These are phyloP conservation scores for Cheilosia vernalis DNA, from an alignment of 2,888 invertebrate species.

Conservation along the genomic window DNA sequence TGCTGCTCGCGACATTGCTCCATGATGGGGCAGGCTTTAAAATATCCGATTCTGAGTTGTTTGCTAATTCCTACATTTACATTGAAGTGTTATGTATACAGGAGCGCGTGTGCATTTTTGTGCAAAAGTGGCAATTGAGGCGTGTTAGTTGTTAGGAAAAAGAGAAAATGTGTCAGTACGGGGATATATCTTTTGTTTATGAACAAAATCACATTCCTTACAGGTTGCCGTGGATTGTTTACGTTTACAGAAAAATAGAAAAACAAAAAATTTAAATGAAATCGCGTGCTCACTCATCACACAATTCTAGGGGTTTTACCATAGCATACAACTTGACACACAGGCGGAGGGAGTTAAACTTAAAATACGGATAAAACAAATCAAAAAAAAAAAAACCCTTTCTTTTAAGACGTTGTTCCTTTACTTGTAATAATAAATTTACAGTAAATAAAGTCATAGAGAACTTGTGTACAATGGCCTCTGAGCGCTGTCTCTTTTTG, in stretches of 20 bases:
- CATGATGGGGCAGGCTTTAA: slow-evolving; percentile 86
- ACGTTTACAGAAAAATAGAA: slow-evolving; percentile 2
- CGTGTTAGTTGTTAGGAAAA: slow-evolving; percentile 30
- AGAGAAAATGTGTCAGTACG: slow-evolving; percentile 53
- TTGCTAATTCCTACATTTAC: slow-evolving; percentile 81
- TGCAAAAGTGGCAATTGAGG: slow-evolving; percentile 56
- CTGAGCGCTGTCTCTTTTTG: no score
- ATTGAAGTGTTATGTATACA: slow-evolving; percentile 34
- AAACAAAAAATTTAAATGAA: slow-evolving; percentile 7
- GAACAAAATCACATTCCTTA: slow-evolving; percentile 59
- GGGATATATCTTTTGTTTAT: slow-evolving; percentile 4
- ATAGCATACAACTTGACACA: neutral
- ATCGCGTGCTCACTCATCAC: slow-evolving; percentile 44
- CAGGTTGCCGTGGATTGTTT: slow-evolving; percentile 40
- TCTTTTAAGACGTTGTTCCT: no score
- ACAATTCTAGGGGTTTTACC: neutral
- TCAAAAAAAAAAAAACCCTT: neutral
- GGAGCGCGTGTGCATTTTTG: slow-evolving; percentile 50
- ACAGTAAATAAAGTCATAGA: no score
- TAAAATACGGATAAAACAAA: neutral
- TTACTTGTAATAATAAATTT: no score
- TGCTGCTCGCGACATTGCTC: slow-evolving; percentile 83
- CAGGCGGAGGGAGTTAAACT: neutral
- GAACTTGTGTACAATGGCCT: no score
- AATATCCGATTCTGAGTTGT: slow-evolving; percentile 81